Evolutionary conservation across 1,140 invertebrate genomes (phyloP).

Genomic region (Leptinotarsa lineolata): DNA sequence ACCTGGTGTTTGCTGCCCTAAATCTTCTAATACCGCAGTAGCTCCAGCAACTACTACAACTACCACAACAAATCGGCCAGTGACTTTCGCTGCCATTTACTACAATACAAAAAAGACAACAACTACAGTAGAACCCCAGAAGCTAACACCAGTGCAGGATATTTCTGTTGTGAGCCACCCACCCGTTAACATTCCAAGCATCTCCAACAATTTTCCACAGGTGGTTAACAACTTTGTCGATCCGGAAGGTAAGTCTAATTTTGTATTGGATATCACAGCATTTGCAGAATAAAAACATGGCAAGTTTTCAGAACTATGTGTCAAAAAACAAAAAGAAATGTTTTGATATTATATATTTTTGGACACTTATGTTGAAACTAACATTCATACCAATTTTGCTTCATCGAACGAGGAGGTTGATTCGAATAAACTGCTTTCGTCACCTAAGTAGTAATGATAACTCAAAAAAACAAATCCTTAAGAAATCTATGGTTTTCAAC

Average conservation of each 20-base stretch:
- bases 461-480: no score
- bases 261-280: no score
- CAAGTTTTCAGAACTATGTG: no score
- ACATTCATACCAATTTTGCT: no score
- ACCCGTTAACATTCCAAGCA: slow-evolving; percentile 31
- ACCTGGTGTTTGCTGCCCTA: slow-evolving; percentile 88
- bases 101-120: slow-evolving; percentile 42
- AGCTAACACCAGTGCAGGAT: slow-evolving; percentile 19
- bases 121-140: slow-evolving; percentile 31
- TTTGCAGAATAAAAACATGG: no score
- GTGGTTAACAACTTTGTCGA: slow-evolving; percentile 57
- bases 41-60: slow-evolving; percentile 27
- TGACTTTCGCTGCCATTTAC: slow-evolving; percentile 38
- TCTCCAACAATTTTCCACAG: slow-evolving; percentile 34
- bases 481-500: no score
- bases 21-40: slow-evolving; percentile 39
- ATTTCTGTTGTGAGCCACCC: slow-evolving; percentile 27
- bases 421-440: no score
- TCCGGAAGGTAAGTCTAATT: slow-evolving; percentile 51
- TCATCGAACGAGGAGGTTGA: no score
- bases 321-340: no score
- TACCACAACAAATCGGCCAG: slow-evolving; percentile 26
- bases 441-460: no score
- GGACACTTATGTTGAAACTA: no score
- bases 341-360: no score